Percentiles rank a stretch among this genome's conserved stretches.
These are phyloP conservation scores for Amphiprion percula DNA, from an alignment of 2,113 vertebrate species.

Conservation along the genomic window DNA sequence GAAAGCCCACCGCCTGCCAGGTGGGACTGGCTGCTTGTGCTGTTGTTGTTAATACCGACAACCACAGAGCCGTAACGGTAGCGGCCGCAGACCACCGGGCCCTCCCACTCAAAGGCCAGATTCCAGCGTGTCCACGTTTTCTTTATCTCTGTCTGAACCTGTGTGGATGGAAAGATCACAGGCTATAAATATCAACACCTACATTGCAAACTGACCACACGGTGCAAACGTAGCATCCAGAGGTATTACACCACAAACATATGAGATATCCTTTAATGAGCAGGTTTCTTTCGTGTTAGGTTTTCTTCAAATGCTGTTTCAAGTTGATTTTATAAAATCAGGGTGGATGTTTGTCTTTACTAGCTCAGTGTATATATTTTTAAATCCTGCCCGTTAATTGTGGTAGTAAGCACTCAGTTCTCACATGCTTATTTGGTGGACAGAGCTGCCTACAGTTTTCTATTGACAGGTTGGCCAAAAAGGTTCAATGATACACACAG, in stretches of 20 bases:
- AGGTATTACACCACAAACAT: too few species aligned
- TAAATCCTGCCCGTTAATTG: background rate
- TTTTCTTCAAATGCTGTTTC: too few species aligned
- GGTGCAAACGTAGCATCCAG: background rate
- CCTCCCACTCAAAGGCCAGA: conserved; percentile 88
- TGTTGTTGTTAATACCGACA: conserved; percentile 88
- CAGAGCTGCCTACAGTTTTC: background rate
- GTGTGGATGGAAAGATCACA: background rate
- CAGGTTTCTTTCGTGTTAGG: too few species aligned
- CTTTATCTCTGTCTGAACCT: conserved; percentile 93
- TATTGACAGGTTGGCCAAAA: background rate
- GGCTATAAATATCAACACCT: too few species aligned
- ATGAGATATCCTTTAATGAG: too few species aligned
- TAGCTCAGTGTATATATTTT: background rate
- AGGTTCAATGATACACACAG: background rate
- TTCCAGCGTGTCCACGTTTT: conserved; percentile 91
- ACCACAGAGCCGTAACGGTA: conserved; percentile 88
- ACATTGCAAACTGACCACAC: too few species aligned
- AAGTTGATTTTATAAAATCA: background rate
- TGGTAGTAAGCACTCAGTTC: background rate
- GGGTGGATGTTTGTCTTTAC: too few species aligned
- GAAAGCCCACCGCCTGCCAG: conserved; percentile 70
- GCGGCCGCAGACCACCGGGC: conserved; percentile 83
- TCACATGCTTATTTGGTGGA: background rate
- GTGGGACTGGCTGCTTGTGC: conserved; percentile 90